These are phyloP conservation scores for Poecilia velifera DNA, from an alignment of 2,797 vertebrate species.

Conservation along the genomic window DNA sequence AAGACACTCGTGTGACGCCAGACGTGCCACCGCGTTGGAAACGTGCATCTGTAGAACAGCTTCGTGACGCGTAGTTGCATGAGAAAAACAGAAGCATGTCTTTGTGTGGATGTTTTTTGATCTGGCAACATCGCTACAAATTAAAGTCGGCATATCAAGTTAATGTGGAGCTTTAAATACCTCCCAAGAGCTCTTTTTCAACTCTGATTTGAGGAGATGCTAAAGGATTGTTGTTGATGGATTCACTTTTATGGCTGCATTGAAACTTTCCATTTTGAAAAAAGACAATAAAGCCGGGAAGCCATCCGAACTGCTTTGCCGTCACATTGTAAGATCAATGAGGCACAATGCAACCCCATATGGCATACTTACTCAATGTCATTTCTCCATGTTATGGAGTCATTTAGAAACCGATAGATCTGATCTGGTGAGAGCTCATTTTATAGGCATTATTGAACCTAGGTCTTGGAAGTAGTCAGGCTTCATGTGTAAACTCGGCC, in stretches of 20 bases:
- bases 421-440: slow-evolving; percentile 42
- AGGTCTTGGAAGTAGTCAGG: slow-evolving; percentile 23
- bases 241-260: slow-evolving; percentile 54
- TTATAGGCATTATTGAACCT: slow-evolving; percentile 24
- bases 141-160: slow-evolving; percentile 60
- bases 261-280: slow-evolving; percentile 55
- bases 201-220: slow-evolving; percentile 59
- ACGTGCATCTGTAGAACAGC: slow-evolving; percentile 51
- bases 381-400: slow-evolving; percentile 17
- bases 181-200: slow-evolving; percentile 37
- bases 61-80: slow-evolving; percentile 4
- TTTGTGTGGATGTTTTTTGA: slow-evolving; percentile 57
- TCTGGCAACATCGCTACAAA: slow-evolving; percentile 66
- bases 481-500: slow-evolving; percentile 34
- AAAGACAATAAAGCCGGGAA: slow-evolving; percentile 36
- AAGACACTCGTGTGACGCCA: slow-evolving; percentile 45
- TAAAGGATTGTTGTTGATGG: slow-evolving; percentile 64
- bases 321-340: slow-evolving; percentile 36
- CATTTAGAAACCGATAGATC: background rate
- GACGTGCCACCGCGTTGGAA: slow-evolving; percentile 43
- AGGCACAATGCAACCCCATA: slow-evolving; percentile 1
- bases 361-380: slow-evolving; percentile 6
- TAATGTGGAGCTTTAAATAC: slow-evolving; percentile 44
- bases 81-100: slow-evolving; percentile 45
- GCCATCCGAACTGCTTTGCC: slow-evolving; percentile 36